Evolutionary conservation across 2,113 vertebrate genomes (phyloP).

Genomic region (Ageneiosus marmoratus): DNA sequence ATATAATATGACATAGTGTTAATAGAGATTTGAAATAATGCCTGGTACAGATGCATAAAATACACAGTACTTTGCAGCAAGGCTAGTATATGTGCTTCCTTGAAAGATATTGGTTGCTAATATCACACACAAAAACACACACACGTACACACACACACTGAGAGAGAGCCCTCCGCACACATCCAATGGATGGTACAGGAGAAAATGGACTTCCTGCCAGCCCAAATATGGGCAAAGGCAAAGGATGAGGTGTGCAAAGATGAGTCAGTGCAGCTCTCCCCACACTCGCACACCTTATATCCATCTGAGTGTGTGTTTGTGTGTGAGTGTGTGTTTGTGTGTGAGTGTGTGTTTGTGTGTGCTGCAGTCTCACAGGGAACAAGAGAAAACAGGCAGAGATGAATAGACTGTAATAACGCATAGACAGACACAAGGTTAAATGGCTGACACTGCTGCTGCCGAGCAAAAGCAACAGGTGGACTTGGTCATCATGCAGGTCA

Average conservation of each 20-base stretch:
- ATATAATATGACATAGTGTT: neutral
- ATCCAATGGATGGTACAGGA: neutral
- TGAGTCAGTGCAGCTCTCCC: slow-evolving; percentile 44
- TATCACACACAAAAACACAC: neutral
- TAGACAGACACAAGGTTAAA: neutral
- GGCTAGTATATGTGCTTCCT: neutral
- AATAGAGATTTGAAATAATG: slow-evolving; percentile 1
- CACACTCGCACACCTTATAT: slow-evolving; percentile 33
- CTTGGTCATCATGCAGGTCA: slow-evolving; percentile 6
- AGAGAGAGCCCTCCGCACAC: neutral
- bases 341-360: neutral
- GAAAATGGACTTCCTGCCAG: slow-evolving; percentile 42
- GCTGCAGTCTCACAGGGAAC: neutral
- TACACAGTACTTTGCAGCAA: neutral
- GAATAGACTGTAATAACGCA: slow-evolving; percentile 33
- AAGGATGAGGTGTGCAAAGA: slow-evolving; percentile 46
- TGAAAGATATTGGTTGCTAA: neutral
- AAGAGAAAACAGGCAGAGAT: slow-evolving; percentile 50
- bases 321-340: slow-evolving; percentile 26
- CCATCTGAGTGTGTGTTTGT: slow-evolving; percentile 29
- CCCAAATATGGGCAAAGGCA: slow-evolving; percentile 39
- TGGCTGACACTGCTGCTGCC: neutral
- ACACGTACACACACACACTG: neutral
- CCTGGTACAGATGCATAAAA: neutral
- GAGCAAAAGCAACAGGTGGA: slow-evolving; percentile 23